phyloP scores from a whole-genome alignment of 35 echinoderm and acorn worm species.

The Apostichopus californicus region DNA sequence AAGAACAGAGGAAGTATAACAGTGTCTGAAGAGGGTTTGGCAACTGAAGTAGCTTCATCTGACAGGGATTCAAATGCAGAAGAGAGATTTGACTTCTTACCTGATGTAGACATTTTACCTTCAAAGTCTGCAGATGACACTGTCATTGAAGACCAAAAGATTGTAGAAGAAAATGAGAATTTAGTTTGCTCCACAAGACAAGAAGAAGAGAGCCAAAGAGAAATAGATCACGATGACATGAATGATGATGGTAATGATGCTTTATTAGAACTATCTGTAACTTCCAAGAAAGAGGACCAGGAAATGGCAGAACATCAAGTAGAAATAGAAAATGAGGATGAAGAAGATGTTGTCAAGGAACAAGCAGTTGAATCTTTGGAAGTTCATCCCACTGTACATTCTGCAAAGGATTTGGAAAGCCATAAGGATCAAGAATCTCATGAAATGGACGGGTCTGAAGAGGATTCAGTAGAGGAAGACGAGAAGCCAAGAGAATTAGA shows the following conservation, averaged over 20 bases:
- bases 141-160: no score
- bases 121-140: no score
- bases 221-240: slow-evolving; percentile 27
- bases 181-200: no score
- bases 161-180: no score
- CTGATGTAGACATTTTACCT: background rate
- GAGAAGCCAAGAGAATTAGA: no score
- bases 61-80: background rate
- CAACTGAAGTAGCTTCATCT: background rate
- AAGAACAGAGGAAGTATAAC: background rate
- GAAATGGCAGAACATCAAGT: background rate
- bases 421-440: background rate
- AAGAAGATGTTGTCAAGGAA: background rate
- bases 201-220: background rate
- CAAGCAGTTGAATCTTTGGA: background rate
- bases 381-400: background rate
- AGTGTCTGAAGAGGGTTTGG: background rate
- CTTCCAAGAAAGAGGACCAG: background rate
- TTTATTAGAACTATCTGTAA: background rate
- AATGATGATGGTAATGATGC: background rate
- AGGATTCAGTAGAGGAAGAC: no score
- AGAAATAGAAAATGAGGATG: background rate
- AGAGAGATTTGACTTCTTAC: background rate
- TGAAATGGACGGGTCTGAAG: no score
- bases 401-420: no score